Conservation (phyloP, 2,797 vertebrate genomes). For the Sebastes kiyomatsui region DNA sequence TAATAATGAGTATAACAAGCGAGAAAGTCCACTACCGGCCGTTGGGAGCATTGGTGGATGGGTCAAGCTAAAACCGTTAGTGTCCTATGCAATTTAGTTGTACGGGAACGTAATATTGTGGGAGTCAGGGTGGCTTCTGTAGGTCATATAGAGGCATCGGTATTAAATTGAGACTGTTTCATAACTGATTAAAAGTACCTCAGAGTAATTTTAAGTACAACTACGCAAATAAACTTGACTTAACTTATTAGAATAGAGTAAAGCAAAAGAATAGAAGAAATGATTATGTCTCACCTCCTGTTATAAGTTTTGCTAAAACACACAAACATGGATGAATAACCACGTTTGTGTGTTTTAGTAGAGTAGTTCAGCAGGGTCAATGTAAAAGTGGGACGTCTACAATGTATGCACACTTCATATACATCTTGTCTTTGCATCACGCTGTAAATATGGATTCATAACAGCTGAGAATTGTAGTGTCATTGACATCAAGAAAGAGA, state of each 20-base stretch:
- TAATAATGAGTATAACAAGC: too few relatives aligned
- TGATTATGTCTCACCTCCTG: not conserved
- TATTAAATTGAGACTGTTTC: too few relatives aligned
- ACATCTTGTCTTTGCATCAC: not conserved
- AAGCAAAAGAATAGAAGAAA: not conserved
- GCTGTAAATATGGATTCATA: not conserved
- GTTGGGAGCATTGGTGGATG: too few relatives aligned
- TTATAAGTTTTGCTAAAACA: not conserved
- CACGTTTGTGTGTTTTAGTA: too few relatives aligned
- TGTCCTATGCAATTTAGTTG: too few relatives aligned
- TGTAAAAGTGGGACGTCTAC: not conserved
- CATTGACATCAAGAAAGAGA: not conserved
- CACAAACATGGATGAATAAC: not conserved
- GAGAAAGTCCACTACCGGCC: too few relatives aligned
- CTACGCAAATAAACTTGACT: not conserved
- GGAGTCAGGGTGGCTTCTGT: too few relatives aligned
- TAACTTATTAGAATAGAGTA: too few relatives aligned
- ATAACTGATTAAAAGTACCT: too few relatives aligned
- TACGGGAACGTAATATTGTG: too few relatives aligned
- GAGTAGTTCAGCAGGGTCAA: not conserved
- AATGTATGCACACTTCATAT: not conserved
- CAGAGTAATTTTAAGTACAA: not conserved
- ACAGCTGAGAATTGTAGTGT: not conserved
- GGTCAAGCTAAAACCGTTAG: too few relatives aligned
- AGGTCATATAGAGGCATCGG: too few relatives aligned